These are phyloP conservation scores for Cephus spinipes DNA, from an alignment of 2,888 invertebrate species.

Conservation along the genomic window DNA sequence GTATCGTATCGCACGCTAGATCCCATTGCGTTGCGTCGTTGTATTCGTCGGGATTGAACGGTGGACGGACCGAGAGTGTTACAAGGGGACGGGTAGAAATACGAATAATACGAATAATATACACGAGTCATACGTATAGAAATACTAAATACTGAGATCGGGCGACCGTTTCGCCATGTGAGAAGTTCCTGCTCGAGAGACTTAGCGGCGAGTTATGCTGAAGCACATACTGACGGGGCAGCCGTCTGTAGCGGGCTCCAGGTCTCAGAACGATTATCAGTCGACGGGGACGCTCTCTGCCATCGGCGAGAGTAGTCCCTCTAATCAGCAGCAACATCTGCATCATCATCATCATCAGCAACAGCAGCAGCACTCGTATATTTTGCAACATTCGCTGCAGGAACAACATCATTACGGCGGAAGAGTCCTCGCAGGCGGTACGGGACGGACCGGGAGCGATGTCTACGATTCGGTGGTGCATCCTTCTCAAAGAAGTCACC, in stretches of 20 bases:
- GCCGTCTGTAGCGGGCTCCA: slow-evolving; percentile 69
- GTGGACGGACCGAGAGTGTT: too few relatives aligned
- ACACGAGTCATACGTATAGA: too few relatives aligned
- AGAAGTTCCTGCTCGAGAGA: not conserved
- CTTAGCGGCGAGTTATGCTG: slow-evolving; percentile 70
- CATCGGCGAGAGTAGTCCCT: slow-evolving; percentile 34
- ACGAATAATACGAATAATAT: too few relatives aligned
- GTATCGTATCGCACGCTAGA: too few relatives aligned
- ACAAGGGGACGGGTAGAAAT: too few relatives aligned
- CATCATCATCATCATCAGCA: slow-evolving; percentile 37
- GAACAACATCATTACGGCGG: slow-evolving; percentile 20
- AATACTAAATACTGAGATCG: too few relatives aligned
- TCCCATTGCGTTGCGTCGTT: too few relatives aligned
- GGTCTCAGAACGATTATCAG: slow-evolving; percentile 59
- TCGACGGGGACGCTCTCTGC: slow-evolving; percentile 69
- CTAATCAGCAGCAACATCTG: slow-evolving; percentile 51
- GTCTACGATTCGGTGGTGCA: slow-evolving; percentile 58
- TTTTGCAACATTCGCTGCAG: slow-evolving; percentile 18
- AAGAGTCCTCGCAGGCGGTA: not conserved
- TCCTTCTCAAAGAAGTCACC: slow-evolving; percentile 27
- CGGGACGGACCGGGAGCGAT: slow-evolving; percentile 41
- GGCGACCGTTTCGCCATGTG: not conserved
- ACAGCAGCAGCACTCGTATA: not conserved
- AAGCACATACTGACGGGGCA: slow-evolving; percentile 77
- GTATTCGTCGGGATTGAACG: too few relatives aligned